These are phyloP conservation scores for Leptestheria dahalacensis DNA, from an alignment of 1,140 invertebrate species.

Conservation along the genomic window DNA sequence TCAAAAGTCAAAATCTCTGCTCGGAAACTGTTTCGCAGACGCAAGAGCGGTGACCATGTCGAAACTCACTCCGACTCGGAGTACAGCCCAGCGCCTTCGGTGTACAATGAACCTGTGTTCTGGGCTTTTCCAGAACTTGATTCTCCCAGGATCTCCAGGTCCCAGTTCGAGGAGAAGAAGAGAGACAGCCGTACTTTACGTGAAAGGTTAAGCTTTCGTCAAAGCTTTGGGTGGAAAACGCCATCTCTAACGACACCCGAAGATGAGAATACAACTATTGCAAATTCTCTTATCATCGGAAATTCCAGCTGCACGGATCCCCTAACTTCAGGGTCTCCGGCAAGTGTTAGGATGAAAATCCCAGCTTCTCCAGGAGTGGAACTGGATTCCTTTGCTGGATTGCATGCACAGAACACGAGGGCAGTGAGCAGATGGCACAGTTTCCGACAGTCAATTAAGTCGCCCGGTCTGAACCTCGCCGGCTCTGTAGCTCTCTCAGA, in stretches of 20 bases:
- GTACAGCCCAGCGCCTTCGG: constrained; percentile 41
- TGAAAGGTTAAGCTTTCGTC: neutral
- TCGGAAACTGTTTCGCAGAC: neutral
- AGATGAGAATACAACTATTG: neutral
- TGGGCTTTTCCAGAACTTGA: neutral
- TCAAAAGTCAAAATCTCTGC: neutral
- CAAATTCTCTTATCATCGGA: neutral
- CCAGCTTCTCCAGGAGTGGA: neutral
- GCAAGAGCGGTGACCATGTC: neutral
- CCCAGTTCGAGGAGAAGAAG: neutral
- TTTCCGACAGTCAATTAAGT: constrained; percentile 41
- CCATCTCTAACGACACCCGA: neutral
- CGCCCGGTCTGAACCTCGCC: neutral
- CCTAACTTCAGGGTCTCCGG: too few relatives aligned
- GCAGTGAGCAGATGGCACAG: constrained; percentile 68
- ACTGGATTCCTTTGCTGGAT: too few relatives aligned
- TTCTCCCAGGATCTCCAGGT: too few relatives aligned
- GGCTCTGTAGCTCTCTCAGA: constrained; percentile 32
- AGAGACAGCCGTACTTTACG: neutral
- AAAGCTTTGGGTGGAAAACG: neutral
- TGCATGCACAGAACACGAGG: neutral
- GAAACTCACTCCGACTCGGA: constrained; percentile 56
- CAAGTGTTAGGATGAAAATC: too few relatives aligned
- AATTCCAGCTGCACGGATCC: too few relatives aligned
- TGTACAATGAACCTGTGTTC: constrained; percentile 45